Evolutionary conservation across 2,113 vertebrate genomes (phyloP).

Genomic region (Tachycineta bicolor): DNA sequence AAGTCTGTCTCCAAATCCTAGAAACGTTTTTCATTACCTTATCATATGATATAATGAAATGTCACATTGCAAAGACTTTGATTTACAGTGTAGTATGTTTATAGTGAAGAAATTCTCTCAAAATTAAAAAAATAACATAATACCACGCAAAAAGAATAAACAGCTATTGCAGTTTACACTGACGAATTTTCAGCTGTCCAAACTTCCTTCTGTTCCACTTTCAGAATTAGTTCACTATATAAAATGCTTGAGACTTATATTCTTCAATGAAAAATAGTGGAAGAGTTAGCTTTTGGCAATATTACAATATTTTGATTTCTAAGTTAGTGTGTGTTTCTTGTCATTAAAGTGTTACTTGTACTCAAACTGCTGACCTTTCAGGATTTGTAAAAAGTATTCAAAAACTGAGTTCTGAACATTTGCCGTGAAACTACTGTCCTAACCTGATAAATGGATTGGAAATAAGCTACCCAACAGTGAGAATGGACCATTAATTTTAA

Average conservation of each 20-base stretch:
- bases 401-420: constrained; percentile 82
- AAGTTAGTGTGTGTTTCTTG: constrained; percentile 67
- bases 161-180: not conserved
- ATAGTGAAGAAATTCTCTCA: not conserved
- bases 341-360: constrained; percentile 84
- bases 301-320: constrained; percentile 28
- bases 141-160: not conserved
- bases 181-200: not conserved
- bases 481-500: constrained; percentile 98
- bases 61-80: not conserved
- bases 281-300: not conserved
- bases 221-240: not conserved
- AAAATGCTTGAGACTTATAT: not conserved
- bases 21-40: not conserved
- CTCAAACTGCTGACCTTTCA: constrained; percentile 86
- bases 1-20: not conserved
- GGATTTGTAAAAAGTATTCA: constrained; percentile 80
- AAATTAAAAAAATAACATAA: not conserved
- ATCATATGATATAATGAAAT: not conserved
- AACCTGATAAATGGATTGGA: constrained; percentile 95
- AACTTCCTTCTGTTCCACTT: not conserved
- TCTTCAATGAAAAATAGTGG: not conserved
- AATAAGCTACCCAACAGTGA: constrained; percentile 90
- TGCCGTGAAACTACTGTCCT: constrained; percentile 83
- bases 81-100: not conserved